Conservation (phyloP, 2,888 invertebrate genomes). For the Pomacea canaliculata region DNA sequence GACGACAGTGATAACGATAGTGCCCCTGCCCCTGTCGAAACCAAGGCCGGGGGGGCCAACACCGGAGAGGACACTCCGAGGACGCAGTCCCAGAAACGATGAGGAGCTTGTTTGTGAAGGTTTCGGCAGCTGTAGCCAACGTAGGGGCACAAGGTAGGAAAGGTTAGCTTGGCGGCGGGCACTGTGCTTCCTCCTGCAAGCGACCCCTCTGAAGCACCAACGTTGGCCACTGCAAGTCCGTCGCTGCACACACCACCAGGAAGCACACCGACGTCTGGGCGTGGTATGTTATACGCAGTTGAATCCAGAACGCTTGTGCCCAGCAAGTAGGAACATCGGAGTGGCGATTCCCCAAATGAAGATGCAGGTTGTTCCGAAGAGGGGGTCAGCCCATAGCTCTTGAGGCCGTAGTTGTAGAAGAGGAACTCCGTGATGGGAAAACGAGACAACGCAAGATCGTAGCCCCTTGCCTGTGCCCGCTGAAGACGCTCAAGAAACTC, state of each 20-base stretch:
- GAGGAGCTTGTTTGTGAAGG: conserved; percentile 12
- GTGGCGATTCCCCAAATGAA: not conserved
- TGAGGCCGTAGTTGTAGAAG: conserved; percentile 33
- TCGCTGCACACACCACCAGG: too few relatives aligned
- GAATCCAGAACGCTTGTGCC: not conserved
- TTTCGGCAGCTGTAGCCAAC: conserved; percentile 22
- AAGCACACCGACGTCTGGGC: not conserved
- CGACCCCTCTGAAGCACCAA: not conserved
- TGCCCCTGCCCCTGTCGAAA: not conserved
- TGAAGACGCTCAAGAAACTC: conserved; percentile 31
- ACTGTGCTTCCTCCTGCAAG: not conserved
- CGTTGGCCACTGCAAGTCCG: not conserved
- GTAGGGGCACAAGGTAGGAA: conserved; percentile 22
- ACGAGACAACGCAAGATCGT: conserved; percentile 15
- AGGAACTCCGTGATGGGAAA: conserved; percentile 35
- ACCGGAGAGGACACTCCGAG: not conserved
- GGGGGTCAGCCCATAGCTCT: conserved; percentile 16
- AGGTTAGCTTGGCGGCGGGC: not conserved
- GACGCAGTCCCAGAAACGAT: conserved; percentile 20
- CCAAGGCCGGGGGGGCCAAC: conserved; percentile 2
- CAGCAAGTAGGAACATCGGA: not conserved
- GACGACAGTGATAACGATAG: not conserved
- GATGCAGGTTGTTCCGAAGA: not conserved
- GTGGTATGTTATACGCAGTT: not conserved
- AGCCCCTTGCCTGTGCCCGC: conserved; percentile 14